Evolutionary conservation across 2,888 invertebrate genomes (phyloP).

Genomic region (Latheticus oryzae): DNA sequence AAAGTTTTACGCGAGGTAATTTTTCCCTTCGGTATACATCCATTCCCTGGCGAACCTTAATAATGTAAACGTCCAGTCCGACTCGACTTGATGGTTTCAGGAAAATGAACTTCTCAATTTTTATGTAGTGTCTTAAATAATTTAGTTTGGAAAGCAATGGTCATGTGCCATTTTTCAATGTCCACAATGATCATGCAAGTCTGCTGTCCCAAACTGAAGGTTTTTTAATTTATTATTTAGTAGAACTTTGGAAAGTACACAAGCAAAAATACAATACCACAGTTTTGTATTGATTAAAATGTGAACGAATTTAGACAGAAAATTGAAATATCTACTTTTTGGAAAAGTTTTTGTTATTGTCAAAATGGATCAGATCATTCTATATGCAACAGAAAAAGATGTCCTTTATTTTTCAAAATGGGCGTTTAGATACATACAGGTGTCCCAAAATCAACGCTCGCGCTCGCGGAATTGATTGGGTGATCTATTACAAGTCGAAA

Average conservation of each 20-base stretch:
- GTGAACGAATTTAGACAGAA: too few species aligned
- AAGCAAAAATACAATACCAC: too few species aligned
- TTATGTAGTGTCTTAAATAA: slow-evolving; percentile 55
- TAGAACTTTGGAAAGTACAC: slow-evolving; percentile 14
- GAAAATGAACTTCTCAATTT: slow-evolving; percentile 63
- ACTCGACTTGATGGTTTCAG: slow-evolving; percentile 58
- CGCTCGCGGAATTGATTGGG: too few species aligned
- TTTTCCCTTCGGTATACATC: slow-evolving; percentile 58
- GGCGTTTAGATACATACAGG: too few species aligned
- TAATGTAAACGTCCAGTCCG: slow-evolving; percentile 61
- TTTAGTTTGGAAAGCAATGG: slow-evolving; percentile 41
- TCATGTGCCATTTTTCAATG: slow-evolving; percentile 45
- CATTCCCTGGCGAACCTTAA: slow-evolving; percentile 55
- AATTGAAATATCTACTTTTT: too few species aligned
- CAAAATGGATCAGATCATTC: too few species aligned
- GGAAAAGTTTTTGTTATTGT: too few species aligned
- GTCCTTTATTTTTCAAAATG: too few species aligned
- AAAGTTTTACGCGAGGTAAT: slow-evolving; percentile 63
- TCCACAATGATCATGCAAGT: slow-evolving; percentile 37
- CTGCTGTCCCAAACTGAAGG: slow-evolving; percentile 22
- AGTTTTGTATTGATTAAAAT: too few species aligned
- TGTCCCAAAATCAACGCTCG: too few species aligned
- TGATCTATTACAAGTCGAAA: too few species aligned
- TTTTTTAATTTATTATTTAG: slow-evolving; percentile 35
- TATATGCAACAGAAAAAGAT: too few species aligned